These are phyloP conservation scores for Harlomillsia oculata DNA, from an alignment of 1,140 invertebrate species.

Conservation along the genomic window DNA sequence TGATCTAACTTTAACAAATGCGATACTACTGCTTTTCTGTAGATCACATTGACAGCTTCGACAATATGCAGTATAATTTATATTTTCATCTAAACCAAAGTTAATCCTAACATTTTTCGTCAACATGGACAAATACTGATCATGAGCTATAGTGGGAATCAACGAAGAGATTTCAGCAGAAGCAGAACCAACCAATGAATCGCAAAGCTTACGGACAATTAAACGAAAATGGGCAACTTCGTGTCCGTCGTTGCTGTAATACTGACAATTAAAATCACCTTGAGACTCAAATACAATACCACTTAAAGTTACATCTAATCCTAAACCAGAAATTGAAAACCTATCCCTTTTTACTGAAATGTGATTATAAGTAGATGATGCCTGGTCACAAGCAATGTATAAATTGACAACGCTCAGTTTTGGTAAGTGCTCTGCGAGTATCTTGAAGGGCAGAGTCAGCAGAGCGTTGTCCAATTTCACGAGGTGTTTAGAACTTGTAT, in stretches of 20 bases:
- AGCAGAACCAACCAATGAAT: background rate
- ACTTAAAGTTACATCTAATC: no score
- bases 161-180: conserved; percentile 9
- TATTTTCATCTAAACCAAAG: conserved; percentile 19
- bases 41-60: conserved; percentile 14
- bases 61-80: conserved; percentile 19
- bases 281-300: no score
- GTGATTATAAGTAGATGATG: background rate
- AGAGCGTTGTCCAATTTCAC: no score
- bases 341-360: background rate
- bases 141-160: no score
- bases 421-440: conserved; percentile 30
- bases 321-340: background rate
- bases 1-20: conserved; percentile 27
- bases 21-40: background rate
- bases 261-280: no score
- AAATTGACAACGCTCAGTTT: conserved; percentile 31
- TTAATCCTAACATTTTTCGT: no score
- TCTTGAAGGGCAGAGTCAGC: conserved; percentile 3
- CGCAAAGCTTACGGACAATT: background rate
- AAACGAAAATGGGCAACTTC: conserved; percentile 1
- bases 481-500: conserved; percentile 27
- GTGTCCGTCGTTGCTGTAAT: no score
- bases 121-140: conserved; percentile 2
- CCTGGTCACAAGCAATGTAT: conserved; percentile 12